phyloP scores from a whole-genome alignment of 2,113 vertebrate genomes.

The Australoheros scitulus region DNA sequence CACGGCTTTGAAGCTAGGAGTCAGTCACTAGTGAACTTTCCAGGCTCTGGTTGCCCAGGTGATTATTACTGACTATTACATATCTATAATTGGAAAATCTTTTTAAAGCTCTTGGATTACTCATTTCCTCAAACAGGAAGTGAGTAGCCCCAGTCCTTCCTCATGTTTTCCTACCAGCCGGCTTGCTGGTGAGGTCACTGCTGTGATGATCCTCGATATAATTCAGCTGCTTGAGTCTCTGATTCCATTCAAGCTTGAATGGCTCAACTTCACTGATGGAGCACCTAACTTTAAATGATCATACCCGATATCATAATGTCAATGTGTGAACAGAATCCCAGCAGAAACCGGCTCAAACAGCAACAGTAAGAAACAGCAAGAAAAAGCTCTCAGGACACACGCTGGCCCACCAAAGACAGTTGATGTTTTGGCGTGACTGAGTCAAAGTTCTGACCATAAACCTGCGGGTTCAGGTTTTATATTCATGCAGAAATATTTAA shows the following conservation, averaged over 20 bases:
- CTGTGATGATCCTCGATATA: rapidly evolving
- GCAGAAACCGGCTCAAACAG: no score
- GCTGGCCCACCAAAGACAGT: neutral
- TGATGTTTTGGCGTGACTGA: neutral
- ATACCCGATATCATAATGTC: neutral
- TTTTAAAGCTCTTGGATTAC: neutral
- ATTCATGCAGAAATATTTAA: no score
- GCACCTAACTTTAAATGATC: neutral
- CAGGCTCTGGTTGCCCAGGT: neutral
- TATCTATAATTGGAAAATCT: neutral
- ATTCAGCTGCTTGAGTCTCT: neutral
- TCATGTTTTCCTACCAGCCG: neutral
- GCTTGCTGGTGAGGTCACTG: neutral
- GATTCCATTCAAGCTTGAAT: neutral
- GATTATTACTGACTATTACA: no score
- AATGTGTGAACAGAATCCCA: neutral
- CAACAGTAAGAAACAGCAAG: no score
- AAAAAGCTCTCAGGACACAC: neutral
- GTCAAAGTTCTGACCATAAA: neutral
- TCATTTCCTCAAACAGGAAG: neutral
- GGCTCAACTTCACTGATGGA: neutral
- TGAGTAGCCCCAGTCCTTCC: neutral
- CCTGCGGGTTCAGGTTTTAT: no score
- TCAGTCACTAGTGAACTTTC: neutral
- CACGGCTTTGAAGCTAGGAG: neutral